Conservation (phyloP, 30 jellyfish, hydroid and myxozoan species). For the Cassiopea xamachana region DNA sequence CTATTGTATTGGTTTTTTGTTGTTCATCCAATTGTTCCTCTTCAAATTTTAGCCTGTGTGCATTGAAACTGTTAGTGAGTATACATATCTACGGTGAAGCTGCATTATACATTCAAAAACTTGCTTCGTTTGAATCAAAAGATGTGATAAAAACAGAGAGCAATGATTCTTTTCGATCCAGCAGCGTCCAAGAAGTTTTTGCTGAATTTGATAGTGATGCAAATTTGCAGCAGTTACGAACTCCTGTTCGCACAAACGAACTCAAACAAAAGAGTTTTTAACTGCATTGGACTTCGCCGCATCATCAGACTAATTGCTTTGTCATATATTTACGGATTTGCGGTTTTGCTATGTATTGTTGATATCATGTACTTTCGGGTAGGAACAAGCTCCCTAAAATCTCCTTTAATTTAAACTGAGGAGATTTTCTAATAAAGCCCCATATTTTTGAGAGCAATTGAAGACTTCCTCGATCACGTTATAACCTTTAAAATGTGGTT, state of each 20-base stretch:
- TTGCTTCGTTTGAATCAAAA: slow-evolving; percentile 18
- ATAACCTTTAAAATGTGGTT: no score
- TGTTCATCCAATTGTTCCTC: background rate
- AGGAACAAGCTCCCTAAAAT: no score
- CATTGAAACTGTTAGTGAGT: slow-evolving; percentile 84
- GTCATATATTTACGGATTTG: no score
- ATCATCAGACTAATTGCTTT: no score
- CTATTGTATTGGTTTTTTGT: background rate
- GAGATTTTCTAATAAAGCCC: no score
- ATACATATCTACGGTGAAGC: slow-evolving; percentile 89
- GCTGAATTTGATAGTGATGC: slow-evolving; percentile 37
- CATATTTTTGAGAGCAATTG: no score
- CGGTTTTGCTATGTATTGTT: no score
- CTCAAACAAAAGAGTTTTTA: slow-evolving; percentile 2
- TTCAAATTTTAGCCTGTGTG: slow-evolving; percentile 77
- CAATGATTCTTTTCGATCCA: slow-evolving; percentile 6
- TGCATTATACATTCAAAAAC: slow-evolving; percentile 64
- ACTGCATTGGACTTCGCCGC: background rate
- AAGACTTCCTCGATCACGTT: no score
- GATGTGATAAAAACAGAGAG: slow-evolving; percentile 1
- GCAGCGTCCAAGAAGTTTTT: slow-evolving; percentile 59
- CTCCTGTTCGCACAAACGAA: slow-evolving; percentile 21
- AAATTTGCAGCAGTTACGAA: background rate
- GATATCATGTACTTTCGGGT: no score
- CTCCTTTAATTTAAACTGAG: no score